phyloP scores from a whole-genome alignment of 2,113 vertebrate genomes.

The Eurystomus gularis region DNA sequence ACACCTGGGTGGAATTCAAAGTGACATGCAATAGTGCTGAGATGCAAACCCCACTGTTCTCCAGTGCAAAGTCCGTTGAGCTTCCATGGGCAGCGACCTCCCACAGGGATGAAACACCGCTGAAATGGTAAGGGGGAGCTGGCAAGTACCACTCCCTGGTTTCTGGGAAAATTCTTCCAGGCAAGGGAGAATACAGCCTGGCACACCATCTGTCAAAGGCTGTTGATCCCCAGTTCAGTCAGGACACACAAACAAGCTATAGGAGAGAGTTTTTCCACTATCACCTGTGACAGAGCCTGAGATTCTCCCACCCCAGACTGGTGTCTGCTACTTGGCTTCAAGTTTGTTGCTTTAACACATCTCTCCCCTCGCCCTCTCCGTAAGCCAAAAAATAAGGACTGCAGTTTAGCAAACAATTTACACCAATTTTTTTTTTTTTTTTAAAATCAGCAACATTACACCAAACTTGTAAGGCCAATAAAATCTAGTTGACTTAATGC shows the following conservation, averaged over 20 bases:
- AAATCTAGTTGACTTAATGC: neutral
- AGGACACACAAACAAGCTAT: neutral
- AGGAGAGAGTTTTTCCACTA: neutral
- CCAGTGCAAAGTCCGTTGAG: neutral
- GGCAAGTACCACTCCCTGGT: neutral
- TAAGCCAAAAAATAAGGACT: neutral
- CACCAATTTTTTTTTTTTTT: neutral
- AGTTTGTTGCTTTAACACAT: rapidly evolving
- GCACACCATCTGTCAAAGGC: neutral
- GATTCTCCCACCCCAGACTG: neutral
- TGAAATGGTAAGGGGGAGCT: neutral
- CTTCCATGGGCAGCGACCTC: neutral
- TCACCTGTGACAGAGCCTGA: neutral
- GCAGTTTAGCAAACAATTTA: neutral
- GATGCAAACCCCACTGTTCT: neutral
- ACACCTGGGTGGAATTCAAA: neutral
- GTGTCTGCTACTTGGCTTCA: neutral
- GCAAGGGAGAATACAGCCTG: neutral
- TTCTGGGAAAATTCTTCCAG: neutral
- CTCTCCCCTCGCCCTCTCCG: neutral
- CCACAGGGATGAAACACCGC: neutral
- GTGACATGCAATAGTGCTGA: neutral
- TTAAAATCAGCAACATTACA: neutral
- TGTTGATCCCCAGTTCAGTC: neutral
- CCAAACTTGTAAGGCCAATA: neutral